Evolutionary conservation across 2,888 invertebrate genomes (phyloP).

Genomic region (Cantharis rustica): DNA sequence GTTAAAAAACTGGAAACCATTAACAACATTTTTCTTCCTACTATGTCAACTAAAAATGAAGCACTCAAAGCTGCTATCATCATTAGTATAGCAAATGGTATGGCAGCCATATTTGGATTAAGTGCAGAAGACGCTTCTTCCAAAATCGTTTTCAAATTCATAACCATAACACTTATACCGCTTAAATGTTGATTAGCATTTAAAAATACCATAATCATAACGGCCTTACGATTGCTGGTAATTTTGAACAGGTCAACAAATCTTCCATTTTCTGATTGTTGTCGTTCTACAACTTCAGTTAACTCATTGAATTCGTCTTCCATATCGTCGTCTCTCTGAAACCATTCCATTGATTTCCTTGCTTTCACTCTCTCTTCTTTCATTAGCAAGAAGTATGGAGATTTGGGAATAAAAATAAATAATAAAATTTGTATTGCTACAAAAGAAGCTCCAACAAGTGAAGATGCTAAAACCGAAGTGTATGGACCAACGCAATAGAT

Average conservation of each 20-base stretch:
- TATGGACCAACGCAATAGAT: slow-evolving; percentile 27
- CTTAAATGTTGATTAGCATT: slow-evolving; percentile 47
- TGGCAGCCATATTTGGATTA: neutral
- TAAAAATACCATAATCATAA: slow-evolving; percentile 46
- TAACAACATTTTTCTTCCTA: slow-evolving; percentile 28
- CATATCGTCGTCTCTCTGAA: slow-evolving; percentile 58
- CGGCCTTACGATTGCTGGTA: slow-evolving; percentile 26
- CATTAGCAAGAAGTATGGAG: slow-evolving; percentile 51
- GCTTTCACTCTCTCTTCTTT: slow-evolving; percentile 55
- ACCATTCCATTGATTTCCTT: slow-evolving; percentile 58
- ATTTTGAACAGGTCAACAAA: slow-evolving; percentile 57
- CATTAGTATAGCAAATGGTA: neutral
- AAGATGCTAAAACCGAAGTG: slow-evolving; percentile 24
- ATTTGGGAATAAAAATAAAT: slow-evolving; percentile 26
- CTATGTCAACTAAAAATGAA: slow-evolving; percentile 25
- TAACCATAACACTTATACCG: slow-evolving; percentile 46
- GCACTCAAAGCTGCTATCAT: slow-evolving; percentile 11
- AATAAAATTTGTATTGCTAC: slow-evolving; percentile 11
- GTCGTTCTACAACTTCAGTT: slow-evolving; percentile 39
- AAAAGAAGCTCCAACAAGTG: slow-evolving; percentile 18
- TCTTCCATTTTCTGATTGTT: slow-evolving; percentile 54
- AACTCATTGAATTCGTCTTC: slow-evolving; percentile 56
- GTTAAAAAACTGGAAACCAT: slow-evolving; percentile 11
- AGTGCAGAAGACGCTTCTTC: slow-evolving; percentile 37
- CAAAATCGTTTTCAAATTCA: slow-evolving; percentile 48